Conservation (phyloP, 2,888 invertebrate genomes). For the Hemistola chrysoprasaria region DNA sequence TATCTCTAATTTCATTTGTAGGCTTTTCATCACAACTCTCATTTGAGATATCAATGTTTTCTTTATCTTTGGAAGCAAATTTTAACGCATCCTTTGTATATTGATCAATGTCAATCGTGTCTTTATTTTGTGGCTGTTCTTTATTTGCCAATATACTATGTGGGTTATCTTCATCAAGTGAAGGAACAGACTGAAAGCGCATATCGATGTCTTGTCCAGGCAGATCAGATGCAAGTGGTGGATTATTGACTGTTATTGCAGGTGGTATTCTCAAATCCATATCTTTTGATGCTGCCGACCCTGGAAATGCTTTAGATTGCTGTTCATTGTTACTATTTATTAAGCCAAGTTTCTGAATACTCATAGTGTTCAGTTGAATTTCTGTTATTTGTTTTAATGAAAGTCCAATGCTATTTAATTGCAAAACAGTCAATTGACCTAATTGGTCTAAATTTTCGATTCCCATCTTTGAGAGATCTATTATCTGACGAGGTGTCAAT, state of each 20-base stretch:
- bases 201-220: slow-evolving; percentile 76
- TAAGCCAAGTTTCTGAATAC: slow-evolving; percentile 79
- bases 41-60: slow-evolving; percentile 70
- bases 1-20: slow-evolving; percentile 64
- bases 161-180: slow-evolving; percentile 42
- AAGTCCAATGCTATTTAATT: slow-evolving; percentile 83
- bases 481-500: slow-evolving; percentile 80
- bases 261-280: slow-evolving; percentile 75
- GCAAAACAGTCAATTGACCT: slow-evolving; percentile 82
- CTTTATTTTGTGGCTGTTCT: slow-evolving; percentile 54
- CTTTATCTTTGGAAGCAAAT: slow-evolving; percentile 74
- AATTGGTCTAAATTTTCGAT: slow-evolving; percentile 84
- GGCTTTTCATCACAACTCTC: slow-evolving; percentile 62
- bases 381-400: slow-evolving; percentile 83
- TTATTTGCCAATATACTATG: slow-evolving; percentile 37
- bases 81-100: slow-evolving; percentile 79
- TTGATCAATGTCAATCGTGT: slow-evolving; percentile 77
- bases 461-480: slow-evolving; percentile 82
- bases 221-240: slow-evolving; percentile 51
- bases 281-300: slow-evolving; percentile 57
- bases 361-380: slow-evolving; percentile 83
- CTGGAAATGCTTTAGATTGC: slow-evolving; percentile 44
- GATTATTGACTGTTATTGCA: slow-evolving; percentile 46
- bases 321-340: slow-evolving; percentile 60
- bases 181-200: slow-evolving; percentile 63